These are phyloP conservation scores for Tuta absoluta DNA, from an alignment of 2,888 invertebrate genomes.

Conservation along the genomic window DNA sequence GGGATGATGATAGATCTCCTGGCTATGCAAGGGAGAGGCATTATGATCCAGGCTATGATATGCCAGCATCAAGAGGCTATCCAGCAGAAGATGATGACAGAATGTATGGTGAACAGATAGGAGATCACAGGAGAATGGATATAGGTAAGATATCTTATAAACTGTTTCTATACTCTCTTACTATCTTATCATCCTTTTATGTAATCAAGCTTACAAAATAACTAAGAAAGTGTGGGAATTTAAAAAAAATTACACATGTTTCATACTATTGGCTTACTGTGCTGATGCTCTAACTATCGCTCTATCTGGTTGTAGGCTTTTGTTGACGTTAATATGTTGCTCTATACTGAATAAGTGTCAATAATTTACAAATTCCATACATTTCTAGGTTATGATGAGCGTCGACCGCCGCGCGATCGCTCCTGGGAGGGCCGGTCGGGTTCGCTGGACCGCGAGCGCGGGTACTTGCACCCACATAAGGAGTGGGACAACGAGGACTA, in stretches of 20 bases:
- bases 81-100: slow-evolving; percentile 80
- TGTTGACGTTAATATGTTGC: too few relatives aligned
- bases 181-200: too few relatives aligned
- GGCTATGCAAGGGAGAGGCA: slow-evolving; percentile 73
- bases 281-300: too few relatives aligned
- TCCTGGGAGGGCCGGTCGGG: slow-evolving; percentile 81
- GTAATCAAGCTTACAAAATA: too few relatives aligned
- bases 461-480: slow-evolving; percentile 74
- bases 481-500: slow-evolving; percentile 81
- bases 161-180: not conserved
- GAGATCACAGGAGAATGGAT: slow-evolving; percentile 70
- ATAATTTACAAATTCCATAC: not conserved
- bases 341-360: too few relatives aligned
- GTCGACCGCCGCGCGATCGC: slow-evolving; percentile 75
- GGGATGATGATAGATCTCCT: slow-evolving; percentile 73
- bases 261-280: too few relatives aligned
- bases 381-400: slow-evolving; percentile 72
- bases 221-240: too few relatives aligned
- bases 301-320: too few relatives aligned
- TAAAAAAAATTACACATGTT: too few relatives aligned
- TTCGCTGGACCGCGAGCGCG: slow-evolving; percentile 73
- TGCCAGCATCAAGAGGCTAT: slow-evolving; percentile 71
- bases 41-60: slow-evolving; percentile 73
- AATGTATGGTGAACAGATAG: slow-evolving; percentile 73
- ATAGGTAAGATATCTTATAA: slow-evolving; percentile 54